phyloP scores from a whole-genome alignment of 1,140 invertebrate genomes.

The Palaemon carinicauda region DNA sequence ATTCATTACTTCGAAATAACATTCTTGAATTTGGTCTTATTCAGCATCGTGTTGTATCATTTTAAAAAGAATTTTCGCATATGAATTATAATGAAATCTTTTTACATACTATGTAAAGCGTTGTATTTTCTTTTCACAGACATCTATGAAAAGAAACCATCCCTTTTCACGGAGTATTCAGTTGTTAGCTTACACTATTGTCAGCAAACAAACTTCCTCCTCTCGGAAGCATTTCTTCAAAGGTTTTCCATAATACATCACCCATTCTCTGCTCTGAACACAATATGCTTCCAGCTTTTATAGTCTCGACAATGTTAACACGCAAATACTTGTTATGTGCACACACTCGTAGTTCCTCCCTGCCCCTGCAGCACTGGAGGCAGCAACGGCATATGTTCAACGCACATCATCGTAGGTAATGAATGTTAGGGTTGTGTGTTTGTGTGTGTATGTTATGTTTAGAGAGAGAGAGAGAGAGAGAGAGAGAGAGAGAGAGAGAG shows the following conservation, averaged over 20 bases:
- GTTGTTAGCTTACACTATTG: slow-evolving; percentile 30
- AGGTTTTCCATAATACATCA: slow-evolving; percentile 23
- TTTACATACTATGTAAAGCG: too few relatives aligned
- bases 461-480: slow-evolving; percentile 13
- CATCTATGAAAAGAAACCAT: too few relatives aligned
- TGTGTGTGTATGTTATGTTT: too few relatives aligned
- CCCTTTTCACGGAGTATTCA: slow-evolving; percentile 9
- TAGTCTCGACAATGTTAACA: slow-evolving; percentile 44
- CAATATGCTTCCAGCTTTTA: slow-evolving; percentile 43
- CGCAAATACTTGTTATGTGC: slow-evolving; percentile 32
- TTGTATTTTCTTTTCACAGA: too few relatives aligned
- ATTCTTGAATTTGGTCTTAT: too few relatives aligned
- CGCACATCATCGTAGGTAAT: too few relatives aligned
- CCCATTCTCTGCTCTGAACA: slow-evolving; percentile 25
- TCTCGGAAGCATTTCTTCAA: slow-evolving; percentile 45
- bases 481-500: slow-evolving; percentile 4
- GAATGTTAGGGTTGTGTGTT: background rate
- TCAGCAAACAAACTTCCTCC: slow-evolving; percentile 38
- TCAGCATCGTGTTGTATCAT: too few relatives aligned
- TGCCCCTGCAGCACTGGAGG: too few relatives aligned
- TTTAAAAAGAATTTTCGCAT: too few relatives aligned
- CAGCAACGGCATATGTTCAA: too few relatives aligned
- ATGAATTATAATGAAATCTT: too few relatives aligned
- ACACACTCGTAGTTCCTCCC: slow-evolving; percentile 8
- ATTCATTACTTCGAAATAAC: too few relatives aligned